Evolutionary conservation across 2,113 vertebrate genomes (phyloP).

Genomic region (Melanocharis versteri): DNA sequence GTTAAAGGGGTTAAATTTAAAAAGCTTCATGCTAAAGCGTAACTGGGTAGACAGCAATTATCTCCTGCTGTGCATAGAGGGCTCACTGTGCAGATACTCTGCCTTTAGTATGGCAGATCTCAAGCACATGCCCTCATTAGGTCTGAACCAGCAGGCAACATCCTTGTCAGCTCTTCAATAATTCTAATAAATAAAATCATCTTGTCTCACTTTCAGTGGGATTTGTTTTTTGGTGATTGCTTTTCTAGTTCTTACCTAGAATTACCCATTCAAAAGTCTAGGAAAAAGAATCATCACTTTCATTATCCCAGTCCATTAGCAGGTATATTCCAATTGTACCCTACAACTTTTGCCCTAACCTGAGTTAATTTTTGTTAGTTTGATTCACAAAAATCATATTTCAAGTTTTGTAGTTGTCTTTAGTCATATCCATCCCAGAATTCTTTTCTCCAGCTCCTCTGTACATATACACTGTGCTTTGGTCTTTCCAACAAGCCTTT

Average conservation of each 20-base stretch:
- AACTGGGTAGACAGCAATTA: too few relatives aligned
- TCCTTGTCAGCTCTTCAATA: neutral
- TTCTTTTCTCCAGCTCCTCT: neutral
- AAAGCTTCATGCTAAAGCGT: neutral
- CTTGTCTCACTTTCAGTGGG: neutral
- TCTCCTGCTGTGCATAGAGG: neutral
- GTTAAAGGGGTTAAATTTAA: neutral
- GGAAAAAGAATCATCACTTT: neutral
- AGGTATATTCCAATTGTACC: neutral
- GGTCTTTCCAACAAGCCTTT: neutral
- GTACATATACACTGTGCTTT: neutral
- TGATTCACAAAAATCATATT: neutral
- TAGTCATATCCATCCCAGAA: neutral
- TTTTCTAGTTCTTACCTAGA: neutral
- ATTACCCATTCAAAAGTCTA: neutral
- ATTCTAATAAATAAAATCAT: neutral
- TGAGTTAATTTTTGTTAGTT: neutral
- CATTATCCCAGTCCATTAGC: neutral
- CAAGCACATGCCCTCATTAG: neutral
- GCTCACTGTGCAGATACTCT: neutral
- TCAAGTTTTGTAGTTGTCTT: neutral
- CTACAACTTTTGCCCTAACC: neutral
- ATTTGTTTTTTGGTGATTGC: neutral
- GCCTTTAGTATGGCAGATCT: neutral
- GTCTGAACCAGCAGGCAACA: neutral